These are phyloP conservation scores for Phrynocephalus versicolor DNA, from an alignment of 2,113 vertebrate species.

Conservation along the genomic window DNA sequence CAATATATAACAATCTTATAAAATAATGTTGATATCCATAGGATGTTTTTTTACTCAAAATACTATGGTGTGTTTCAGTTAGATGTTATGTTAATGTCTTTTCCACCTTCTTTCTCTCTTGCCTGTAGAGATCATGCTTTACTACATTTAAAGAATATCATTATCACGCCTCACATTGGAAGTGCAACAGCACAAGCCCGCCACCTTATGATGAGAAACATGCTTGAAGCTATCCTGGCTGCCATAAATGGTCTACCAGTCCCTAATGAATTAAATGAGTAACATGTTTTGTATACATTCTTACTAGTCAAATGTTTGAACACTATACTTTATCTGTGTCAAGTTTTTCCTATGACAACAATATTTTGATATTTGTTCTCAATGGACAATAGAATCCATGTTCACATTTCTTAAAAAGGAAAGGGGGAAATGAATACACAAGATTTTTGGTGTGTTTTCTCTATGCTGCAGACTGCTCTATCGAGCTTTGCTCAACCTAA, in stretches of 20 bases:
- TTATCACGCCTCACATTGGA: conserved; percentile 73
- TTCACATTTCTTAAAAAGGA: neutral
- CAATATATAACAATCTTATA: too few relatives aligned
- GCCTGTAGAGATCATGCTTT: conserved; percentile 69
- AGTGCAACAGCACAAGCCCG: conserved; percentile 63
- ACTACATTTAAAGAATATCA: conserved; percentile 68
- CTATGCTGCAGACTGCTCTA: neutral
- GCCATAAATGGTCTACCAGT: conserved; percentile 51
- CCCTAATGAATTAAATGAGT: conserved; percentile 61
- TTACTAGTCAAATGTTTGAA: neutral
- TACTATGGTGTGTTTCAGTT: too few relatives aligned
- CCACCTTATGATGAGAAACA: conserved; percentile 59
- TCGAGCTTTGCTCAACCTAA: neutral
- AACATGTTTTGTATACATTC: rapidly evolving
- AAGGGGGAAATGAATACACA: neutral
- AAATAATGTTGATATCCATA: too few relatives aligned
- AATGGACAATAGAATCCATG: neutral
- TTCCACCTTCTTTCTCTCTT: too few relatives aligned
- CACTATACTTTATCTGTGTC: neutral
- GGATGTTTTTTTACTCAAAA: too few relatives aligned
- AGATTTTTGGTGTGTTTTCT: neutral
- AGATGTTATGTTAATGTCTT: too few relatives aligned
- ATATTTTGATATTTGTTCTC: neutral
- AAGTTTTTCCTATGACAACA: neutral
- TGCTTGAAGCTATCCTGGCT: conserved; percentile 62